Conservation (phyloP, 2,797 vertebrate species). For the Choloepus didactylus region DNA sequence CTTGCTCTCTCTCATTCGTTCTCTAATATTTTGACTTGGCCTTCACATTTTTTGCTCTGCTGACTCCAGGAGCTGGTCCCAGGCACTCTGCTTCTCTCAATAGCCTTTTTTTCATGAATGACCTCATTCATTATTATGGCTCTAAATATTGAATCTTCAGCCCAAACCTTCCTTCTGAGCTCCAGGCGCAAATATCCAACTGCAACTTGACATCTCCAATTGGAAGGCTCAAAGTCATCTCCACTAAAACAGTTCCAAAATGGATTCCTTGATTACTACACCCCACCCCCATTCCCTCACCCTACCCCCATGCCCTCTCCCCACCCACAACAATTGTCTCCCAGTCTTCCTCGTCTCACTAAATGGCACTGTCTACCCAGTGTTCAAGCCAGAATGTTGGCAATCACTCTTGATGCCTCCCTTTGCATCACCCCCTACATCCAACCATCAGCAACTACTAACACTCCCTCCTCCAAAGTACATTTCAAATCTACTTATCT, state of each 20-base stretch:
- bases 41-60: neutral
- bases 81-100: neutral
- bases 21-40: neutral
- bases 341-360: neutral
- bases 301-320: neutral
- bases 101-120: neutral
- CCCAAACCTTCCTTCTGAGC: neutral
- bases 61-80: neutral
- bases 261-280: neutral
- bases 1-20: neutral
- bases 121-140: neutral
- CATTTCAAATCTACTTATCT: neutral
- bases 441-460: neutral
- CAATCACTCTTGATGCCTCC: neutral
- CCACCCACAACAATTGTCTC: neutral
- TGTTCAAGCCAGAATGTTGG: neutral
- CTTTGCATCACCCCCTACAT: neutral
- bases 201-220: neutral
- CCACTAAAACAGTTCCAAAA: neutral
- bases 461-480: neutral
- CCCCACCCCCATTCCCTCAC: neutral
- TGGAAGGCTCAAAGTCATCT: neutral
- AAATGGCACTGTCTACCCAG: neutral
- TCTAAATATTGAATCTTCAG: slow-evolving; percentile 25
- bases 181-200: neutral